These are phyloP conservation scores for Ctenomys sociabilis DNA, from an alignment of 2,113 vertebrate genomes.

Conservation along the genomic window DNA sequence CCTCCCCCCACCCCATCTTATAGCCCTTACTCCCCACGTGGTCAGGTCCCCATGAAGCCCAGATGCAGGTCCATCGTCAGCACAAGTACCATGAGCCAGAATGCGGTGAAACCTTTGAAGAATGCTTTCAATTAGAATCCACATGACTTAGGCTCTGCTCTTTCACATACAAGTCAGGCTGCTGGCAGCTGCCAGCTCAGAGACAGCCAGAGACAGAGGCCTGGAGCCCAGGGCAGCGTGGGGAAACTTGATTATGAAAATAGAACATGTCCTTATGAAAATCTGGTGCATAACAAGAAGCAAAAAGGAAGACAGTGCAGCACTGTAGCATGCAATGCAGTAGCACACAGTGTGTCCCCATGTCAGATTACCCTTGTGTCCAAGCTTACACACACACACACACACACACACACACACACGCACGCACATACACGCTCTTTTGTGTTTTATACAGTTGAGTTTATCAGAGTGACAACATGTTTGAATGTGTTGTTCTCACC, in stretches of 20 bases:
- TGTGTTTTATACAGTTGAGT: neutral
- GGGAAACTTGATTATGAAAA: neutral
- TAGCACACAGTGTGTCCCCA: neutral
- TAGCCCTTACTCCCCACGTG: neutral
- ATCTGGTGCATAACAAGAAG: neutral
- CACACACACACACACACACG: no score
- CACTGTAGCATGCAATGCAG: accelerated
- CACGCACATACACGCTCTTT: neutral
- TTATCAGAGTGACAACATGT: neutral
- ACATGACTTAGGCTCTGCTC: slow-evolving; percentile 7
- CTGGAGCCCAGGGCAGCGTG: neutral
- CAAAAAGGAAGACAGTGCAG: neutral
- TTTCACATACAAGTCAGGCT: neutral
- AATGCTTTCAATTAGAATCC: slow-evolving; percentile 57
- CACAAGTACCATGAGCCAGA: neutral
- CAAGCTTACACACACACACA: no score
- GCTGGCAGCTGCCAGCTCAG: neutral
- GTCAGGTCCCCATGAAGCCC: neutral
- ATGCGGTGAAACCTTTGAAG: slow-evolving; percentile 26
- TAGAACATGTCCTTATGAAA: neutral
- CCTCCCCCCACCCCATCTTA: neutral
- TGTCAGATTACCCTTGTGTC: accelerated
- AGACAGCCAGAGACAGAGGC: neutral
- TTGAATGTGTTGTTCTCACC: neutral
- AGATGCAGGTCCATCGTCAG: neutral